Evolutionary conservation across 2,113 vertebrate species (phyloP), one percentile per base, ranked within the genome.

Genomic region (Megaceryle torquata): DNA sequence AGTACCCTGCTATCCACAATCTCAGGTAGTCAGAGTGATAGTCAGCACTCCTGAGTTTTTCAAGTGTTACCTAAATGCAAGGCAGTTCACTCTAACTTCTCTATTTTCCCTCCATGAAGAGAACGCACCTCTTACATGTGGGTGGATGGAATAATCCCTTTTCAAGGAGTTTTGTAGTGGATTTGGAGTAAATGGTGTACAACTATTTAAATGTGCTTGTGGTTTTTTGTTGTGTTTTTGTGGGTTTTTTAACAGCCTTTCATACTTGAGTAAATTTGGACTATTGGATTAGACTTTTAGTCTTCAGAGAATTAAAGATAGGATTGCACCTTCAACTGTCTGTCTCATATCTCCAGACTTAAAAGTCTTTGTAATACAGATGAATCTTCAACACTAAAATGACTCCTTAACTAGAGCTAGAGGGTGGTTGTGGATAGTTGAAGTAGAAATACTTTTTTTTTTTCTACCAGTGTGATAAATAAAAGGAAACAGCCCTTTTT

Each of bases 1-100:
- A 1, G 1, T 37, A 35, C 3, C 6, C 5, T 29, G 17, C 6
- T 86, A 14, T 10, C 14, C 0, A 1, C 48, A 72, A 0, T 54
- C 17, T 76, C 20, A 8, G 31, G 37, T 48, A 18, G 14, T 39
- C 16, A 13, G 24, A 39, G 57, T 39, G 28, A 15, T 44, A 41
- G 46, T 56, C 5, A 9, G 24, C 25, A 8, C 13, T 57, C 22
- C 8, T 77, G 86, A 54, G 5, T 11, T 81, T 87, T 70, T 37
- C 13, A 18, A 51, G 16, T 12, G 4, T 82, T 24, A 94, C 59
- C 13, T 26, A 76, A 67, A 46, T 39, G 10, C 6, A 81, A 5
- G 20, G 9, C 44, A 39, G 41, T 60, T 89, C 20, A 7, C 10
- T 65, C 5, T 64, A 7, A 10, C 25, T 54, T 50, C 6, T 9